Evolutionary conservation across 1,140 invertebrate species (phyloP).

Genomic region (Drosophila burlai): DNA sequence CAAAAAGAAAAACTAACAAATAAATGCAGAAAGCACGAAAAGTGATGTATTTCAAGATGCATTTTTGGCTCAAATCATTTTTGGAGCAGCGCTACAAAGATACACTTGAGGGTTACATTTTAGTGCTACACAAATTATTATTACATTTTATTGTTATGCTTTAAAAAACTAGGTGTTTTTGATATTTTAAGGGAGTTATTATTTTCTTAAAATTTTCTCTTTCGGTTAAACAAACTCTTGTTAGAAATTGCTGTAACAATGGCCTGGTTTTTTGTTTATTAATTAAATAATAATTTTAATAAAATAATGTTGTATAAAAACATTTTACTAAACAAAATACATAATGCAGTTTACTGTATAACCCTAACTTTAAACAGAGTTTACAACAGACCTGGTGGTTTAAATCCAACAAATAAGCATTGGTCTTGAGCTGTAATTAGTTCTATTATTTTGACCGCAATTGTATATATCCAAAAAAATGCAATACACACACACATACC

Average conservation of each 20-base stretch:
- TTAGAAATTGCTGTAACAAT: too few relatives aligned
- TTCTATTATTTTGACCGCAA: conserved; percentile 1
- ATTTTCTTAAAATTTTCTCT: too few relatives aligned
- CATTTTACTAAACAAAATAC: not conserved
- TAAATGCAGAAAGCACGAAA: conserved; percentile 11
- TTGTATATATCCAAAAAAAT: not conserved
- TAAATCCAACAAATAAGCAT: not conserved
- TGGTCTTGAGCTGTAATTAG: not conserved
- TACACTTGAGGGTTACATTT: not conserved
- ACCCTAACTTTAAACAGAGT: not conserved
- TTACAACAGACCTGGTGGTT: not conserved
- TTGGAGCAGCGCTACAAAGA: not conserved
- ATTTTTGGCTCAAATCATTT: conserved; percentile 34
- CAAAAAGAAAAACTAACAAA: conserved; percentile 10
- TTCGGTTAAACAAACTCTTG: not conserved
- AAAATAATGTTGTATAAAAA: not conserved
- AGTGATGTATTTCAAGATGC: conserved; percentile 24
- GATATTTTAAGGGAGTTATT: not conserved
- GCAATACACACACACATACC: conserved; percentile 1
- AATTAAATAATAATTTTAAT: too few relatives aligned
- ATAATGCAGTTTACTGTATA: too few relatives aligned
- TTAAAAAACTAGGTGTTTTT: too few relatives aligned
- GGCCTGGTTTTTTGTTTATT: not conserved
- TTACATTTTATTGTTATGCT: not conserved
- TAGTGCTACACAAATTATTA: not conserved